Percentiles rank a stretch among this genome's conserved stretches.
These are phyloP conservation scores for Rhagium mordax DNA, from an alignment of 2,888 invertebrate genomes.

Conservation along the genomic window DNA sequence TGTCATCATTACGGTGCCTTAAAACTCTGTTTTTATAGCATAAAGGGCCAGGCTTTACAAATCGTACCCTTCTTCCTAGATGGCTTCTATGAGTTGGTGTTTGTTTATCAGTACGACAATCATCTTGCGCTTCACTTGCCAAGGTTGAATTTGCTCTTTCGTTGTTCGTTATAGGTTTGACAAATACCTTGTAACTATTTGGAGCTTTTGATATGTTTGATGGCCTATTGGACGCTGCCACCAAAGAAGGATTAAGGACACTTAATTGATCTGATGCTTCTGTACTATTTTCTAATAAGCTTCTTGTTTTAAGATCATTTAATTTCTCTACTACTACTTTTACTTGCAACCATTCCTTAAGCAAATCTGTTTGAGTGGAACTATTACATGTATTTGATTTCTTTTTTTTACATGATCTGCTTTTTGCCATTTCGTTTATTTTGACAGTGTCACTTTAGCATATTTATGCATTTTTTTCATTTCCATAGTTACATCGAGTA, in stretches of 20 bases:
- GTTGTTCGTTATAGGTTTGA: constrained; percentile 50
- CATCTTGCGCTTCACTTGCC: constrained; percentile 6
- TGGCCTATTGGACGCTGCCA: constrained; percentile 22
- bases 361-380: constrained; percentile 34
- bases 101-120: not conserved
- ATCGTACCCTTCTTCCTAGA: constrained; percentile 1
- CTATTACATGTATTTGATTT: constrained; percentile 14
- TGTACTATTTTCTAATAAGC: not conserved
- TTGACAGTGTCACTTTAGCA: constrained; percentile 23
- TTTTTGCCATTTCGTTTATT: constrained; percentile 3
- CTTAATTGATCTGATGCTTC: constrained; percentile 34
- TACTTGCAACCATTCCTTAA: constrained; percentile 3
- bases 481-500: not conserved
- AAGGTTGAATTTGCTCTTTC: constrained; percentile 46
- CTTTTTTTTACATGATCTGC: not conserved
- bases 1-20: constrained; percentile 22
- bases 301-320: not conserved
- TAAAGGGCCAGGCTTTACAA: constrained; percentile 30
- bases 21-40: constrained; percentile 32
- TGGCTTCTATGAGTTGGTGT: not conserved
- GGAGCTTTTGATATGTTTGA: constrained; percentile 43
- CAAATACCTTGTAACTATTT: constrained; percentile 40
- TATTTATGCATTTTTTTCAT: not conserved
- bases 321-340: constrained; percentile 23
- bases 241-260: constrained; percentile 38